A percentile compares a stretch with the other conserved stretches of the same genome.
phyloP scores from a whole-genome alignment of 2,113 vertebrate species.

The Podocnemis expansa region DNA sequence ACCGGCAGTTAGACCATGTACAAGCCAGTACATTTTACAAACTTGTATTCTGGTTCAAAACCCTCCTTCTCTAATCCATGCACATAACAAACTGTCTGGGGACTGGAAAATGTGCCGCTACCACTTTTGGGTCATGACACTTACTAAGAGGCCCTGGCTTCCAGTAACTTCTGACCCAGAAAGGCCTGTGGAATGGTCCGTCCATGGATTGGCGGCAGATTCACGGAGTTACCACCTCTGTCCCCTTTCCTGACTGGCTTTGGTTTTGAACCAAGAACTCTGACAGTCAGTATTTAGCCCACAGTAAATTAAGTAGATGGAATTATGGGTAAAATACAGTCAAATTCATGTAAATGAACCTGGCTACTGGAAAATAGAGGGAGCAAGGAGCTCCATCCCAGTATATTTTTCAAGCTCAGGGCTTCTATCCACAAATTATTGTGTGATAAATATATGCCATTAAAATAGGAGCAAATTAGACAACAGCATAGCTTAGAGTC shows the following conservation, averaged over 20 bases:
- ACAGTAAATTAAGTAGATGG: not conserved
- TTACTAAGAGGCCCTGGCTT: not conserved
- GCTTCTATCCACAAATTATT: not conserved
- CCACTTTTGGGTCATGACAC: not conserved
- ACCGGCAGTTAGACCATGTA: not conserved
- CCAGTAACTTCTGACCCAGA: not conserved
- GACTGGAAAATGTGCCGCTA: not conserved
- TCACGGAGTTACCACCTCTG: not conserved
- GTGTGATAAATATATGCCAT: not conserved
- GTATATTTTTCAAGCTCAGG: not conserved
- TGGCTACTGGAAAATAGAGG: not conserved
- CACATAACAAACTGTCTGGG: not conserved
- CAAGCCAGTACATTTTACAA: not conserved
- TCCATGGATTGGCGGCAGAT: not conserved
- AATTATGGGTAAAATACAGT: not conserved
- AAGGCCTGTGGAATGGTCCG: not conserved
- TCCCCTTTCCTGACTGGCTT: not conserved
- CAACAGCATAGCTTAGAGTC: not conserved
- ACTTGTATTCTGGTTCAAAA: not conserved
- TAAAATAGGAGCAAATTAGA: not conserved
- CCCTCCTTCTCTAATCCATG: not conserved
- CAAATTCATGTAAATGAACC: not conserved
- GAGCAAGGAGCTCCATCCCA: rapidly evolving
- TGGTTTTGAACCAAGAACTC: not conserved
- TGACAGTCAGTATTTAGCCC: not conserved